phyloP scores from a whole-genome alignment of 2,888 invertebrate species.

The Torymus tubicola region DNA sequence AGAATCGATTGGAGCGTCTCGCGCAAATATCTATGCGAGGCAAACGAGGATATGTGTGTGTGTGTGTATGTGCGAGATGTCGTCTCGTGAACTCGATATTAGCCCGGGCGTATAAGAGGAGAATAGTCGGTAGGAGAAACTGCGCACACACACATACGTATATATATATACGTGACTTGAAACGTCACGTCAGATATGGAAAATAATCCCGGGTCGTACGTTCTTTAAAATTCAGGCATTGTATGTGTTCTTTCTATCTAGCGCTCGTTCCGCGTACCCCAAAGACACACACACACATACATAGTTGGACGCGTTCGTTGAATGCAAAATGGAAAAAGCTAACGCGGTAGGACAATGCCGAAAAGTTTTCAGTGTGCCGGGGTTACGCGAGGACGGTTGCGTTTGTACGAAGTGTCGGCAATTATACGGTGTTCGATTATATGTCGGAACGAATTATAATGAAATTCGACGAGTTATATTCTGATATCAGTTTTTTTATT shows the following conservation, averaged over 20 bases:
- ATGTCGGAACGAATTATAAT: conserved; percentile 40
- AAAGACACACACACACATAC: neutral
- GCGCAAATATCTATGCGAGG: neutral
- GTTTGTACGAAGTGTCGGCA: neutral
- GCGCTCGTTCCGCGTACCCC: neutral
- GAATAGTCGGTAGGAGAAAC: neutral
- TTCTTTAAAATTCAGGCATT: conserved; percentile 53
- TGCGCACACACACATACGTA: neutral
- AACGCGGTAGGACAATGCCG: conserved; percentile 7
- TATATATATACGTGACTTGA: conserved; percentile 53
- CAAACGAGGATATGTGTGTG: conserved; percentile 20
- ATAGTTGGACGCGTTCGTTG: conserved; percentile 29
- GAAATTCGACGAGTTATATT: conserved; percentile 14
- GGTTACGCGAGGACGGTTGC: neutral
- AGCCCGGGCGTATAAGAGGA: neutral
- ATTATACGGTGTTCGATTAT: conserved; percentile 35
- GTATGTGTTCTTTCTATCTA: conserved; percentile 9
- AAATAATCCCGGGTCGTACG: conserved; percentile 50
- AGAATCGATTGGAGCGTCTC: conserved; percentile 33
- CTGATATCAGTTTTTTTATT: too few relatives aligned
- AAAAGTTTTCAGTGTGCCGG: conserved; percentile 28
- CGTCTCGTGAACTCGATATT: conserved; percentile 35
- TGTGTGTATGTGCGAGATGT: too few relatives aligned
- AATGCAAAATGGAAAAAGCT: conserved; percentile 48
- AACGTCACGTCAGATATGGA: conserved; percentile 53